Evolutionary conservation across 1,140 invertebrate genomes (phyloP).

Genomic region (Fopius arisanus): DNA sequence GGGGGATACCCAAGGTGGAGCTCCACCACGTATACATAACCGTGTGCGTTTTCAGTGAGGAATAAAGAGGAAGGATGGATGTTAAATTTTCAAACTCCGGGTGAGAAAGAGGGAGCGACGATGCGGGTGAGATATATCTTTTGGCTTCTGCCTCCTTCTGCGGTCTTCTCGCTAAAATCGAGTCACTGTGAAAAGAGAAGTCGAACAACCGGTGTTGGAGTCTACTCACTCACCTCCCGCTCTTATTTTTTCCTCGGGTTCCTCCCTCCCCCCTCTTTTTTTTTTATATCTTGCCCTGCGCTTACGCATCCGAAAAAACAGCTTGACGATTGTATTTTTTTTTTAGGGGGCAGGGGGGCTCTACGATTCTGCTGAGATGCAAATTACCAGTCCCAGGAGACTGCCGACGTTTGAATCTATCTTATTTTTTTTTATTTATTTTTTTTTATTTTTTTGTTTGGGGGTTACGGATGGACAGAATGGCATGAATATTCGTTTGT

Average conservation of each 20-base stretch:
- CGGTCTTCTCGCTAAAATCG: conserved; percentile 17
- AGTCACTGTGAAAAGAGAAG: not conserved
- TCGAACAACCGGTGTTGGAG: conserved; percentile 7
- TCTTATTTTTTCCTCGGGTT: not conserved
- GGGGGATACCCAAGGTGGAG: not conserved
- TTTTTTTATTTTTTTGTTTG: not conserved
- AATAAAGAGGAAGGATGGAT: not conserved
- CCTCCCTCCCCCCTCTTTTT: not conserved
- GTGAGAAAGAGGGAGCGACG: conserved; percentile 12
- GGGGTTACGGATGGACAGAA: not conserved
- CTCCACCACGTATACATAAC: not conserved
- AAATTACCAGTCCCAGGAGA: conserved; percentile 6
- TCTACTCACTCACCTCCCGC: conserved; percentile 8
- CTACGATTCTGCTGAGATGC: conserved; percentile 22
- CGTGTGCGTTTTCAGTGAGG: not conserved
- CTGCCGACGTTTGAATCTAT: conserved; percentile 4
- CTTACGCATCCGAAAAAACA: not conserved
- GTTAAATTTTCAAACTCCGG: not conserved
- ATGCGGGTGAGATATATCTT: conserved; percentile 16
- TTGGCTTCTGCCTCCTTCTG: not conserved
- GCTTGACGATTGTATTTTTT: not conserved
- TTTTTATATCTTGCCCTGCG: not conserved
- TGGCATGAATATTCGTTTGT: too few species aligned
- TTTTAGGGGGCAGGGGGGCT: not conserved
- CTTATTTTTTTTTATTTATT: not conserved